Base-by-base conservation (phyloP, 2,888 invertebrate species). In the Xiphydria camelus region DNA sequence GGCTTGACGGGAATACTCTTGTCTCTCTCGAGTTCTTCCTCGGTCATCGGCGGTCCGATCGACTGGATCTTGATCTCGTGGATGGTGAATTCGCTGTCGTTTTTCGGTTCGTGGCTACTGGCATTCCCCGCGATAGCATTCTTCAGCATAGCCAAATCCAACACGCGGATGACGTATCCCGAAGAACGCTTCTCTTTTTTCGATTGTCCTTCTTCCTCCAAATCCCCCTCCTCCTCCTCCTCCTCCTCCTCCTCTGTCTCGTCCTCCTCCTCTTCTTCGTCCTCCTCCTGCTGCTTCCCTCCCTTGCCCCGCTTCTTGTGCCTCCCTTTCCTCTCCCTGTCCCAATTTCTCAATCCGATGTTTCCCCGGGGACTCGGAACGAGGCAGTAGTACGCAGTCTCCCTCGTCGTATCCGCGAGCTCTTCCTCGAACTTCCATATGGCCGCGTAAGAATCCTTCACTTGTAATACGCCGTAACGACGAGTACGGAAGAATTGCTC, bases 361-460 rank as follows among this genome's bases (percentile, higher is more conserved):
- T 15, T 76, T 12, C 78, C 76, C 12, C 78, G 65, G 17, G 77
- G 75, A 47, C 77, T 70, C 0, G 79, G 72, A 55, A 80, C 79
- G 49, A 77, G 80, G 52, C 77, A 69, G 54, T 76, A 80, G 40
- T 72, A 79, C 3, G 68, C 59, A 0, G 46, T 55, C n/a, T 53
- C 49, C 32, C 53, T 59, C 4, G 43, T 49, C 2, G 54, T 55
- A 0, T 51, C 42, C 21, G 59, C 61, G 2, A 48, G 40, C 7
- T 70, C 64, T 17, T 74, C 72, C 2, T 68, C 64, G 0, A 64
- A 67, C 44, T 70, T 76, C 79, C 79, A 81, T 4, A 80, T 60
- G 0, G 76, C 77, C 1, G 78, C 70, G 2, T 59, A 47, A 15
- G 53, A 51, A 49, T 74, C 67, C 54, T 76, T 76, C 4, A 68